Percentiles rank a stretch among this genome's conserved stretches.
Evolutionary conservation across 2,113 vertebrate genomes (phyloP).

Genomic region (Sylvietta virens): DNA sequence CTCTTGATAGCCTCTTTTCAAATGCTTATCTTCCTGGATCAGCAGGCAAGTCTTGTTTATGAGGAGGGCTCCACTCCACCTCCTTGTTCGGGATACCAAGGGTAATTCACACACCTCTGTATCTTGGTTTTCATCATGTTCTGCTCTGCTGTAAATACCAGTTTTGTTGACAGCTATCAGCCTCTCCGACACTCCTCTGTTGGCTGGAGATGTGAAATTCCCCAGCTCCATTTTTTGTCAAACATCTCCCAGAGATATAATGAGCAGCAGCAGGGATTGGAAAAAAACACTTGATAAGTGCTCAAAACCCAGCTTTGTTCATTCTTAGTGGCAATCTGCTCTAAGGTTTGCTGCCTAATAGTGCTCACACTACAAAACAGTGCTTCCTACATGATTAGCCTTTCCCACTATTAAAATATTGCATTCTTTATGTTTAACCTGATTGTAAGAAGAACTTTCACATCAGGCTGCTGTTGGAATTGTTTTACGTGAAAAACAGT

Average conservation of each 20-base stretch:
- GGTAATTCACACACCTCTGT: neutral
- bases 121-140: neutral
- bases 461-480: neutral
- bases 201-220: slow-evolving; percentile 12
- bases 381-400: neutral
- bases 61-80: neutral
- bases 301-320: neutral
- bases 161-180: neutral
- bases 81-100: neutral
- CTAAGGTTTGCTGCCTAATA: neutral
- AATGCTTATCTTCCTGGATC: slow-evolving; percentile 33
- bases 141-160: neutral
- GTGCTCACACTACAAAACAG: neutral
- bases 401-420: neutral
- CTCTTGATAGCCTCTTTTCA: slow-evolving; percentile 35
- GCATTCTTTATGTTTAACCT: neutral
- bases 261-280: neutral
- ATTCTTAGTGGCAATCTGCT: neutral
- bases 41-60: neutral
- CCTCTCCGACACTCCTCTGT: neutral
- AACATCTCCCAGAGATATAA: neutral
- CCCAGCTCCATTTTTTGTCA: neutral
- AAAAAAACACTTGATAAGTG: neutral
- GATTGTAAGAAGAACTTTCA: neutral
- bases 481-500: neutral